Evolutionary conservation across 2,797 vertebrate genomes (phyloP).

Genomic region (Setipinna tenuifilis): DNA sequence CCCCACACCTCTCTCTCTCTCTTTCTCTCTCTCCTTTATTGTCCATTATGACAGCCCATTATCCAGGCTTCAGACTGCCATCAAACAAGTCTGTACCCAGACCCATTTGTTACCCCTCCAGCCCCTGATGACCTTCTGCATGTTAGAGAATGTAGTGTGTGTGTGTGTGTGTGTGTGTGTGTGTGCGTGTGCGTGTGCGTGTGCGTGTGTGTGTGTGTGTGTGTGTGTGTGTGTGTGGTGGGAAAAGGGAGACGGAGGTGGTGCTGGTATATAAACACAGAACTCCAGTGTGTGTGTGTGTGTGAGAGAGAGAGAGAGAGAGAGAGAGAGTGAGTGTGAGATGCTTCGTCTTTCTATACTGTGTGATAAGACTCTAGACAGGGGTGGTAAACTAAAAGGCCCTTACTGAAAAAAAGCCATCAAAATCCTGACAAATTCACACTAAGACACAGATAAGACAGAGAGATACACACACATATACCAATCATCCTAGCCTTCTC

Average conservation of each 20-base stretch:
- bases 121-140: conserved; percentile 94
- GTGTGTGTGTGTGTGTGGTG: no score
- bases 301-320: conserved; percentile 65
- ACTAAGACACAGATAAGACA: no score
- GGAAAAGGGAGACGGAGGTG: conserved; percentile 78
- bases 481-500: no score
- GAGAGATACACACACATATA: no score
- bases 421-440: no score
- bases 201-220: no score
- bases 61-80: conserved; percentile 90
- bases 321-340: background rate
- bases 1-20: conserved; percentile 77
- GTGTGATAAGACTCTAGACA: no score
- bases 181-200: no score
- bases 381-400: no score
- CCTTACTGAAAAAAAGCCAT: no score
- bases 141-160: conserved; percentile 67
- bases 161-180: no score
- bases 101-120: conserved; percentile 84
- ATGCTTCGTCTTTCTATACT: no score
- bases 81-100: conserved; percentile 83
- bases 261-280: conserved; percentile 92
- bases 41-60: conserved; percentile 96
- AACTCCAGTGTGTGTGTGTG: conserved; percentile 81
- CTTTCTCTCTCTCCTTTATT: conserved; percentile 83